Conservation (phyloP, 1,140 invertebrate species). For the Schlechtendalia chinensis region DNA sequence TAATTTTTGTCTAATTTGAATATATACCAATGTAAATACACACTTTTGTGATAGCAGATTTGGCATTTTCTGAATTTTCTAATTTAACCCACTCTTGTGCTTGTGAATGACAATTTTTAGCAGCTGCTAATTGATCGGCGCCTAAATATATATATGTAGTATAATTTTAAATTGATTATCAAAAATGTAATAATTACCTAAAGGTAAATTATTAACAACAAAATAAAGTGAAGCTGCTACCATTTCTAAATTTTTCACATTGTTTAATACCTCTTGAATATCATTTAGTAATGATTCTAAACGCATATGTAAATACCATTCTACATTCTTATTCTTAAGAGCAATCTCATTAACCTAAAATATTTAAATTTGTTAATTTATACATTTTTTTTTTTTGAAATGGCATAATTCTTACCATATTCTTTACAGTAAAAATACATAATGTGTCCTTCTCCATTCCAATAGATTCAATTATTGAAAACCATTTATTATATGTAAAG, state of each 20-base stretch:
- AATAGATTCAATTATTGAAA: constrained; percentile 56
- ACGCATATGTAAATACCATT: constrained; percentile 52
- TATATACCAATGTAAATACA: not conserved
- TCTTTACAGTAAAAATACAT: constrained; percentile 57
- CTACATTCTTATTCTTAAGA: constrained; percentile 27
- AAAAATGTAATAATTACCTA: constrained; percentile 57
- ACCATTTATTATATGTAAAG: constrained; percentile 58
- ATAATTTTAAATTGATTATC: constrained; percentile 28
- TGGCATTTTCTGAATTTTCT: constrained; percentile 52
- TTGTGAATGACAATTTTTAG: constrained; percentile 56
- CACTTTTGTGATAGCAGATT: constrained; percentile 52
- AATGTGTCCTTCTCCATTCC: constrained; percentile 56
- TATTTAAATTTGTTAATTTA: not conserved
- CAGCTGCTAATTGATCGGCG: constrained; percentile 57
- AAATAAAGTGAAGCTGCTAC: constrained; percentile 57
- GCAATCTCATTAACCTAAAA: constrained; percentile 38
- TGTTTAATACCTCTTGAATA: constrained; percentile 56
- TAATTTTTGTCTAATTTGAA: not conserved
- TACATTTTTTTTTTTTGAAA: not conserved
- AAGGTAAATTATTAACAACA: constrained; percentile 57
- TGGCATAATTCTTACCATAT: constrained; percentile 52
- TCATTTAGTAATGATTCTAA: constrained; percentile 56
- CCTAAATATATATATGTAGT: constrained; percentile 52
- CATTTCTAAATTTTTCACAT: constrained; percentile 55
- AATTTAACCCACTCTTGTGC: constrained; percentile 51